Evolutionary conservation across 2,797 vertebrate species (phyloP), one percentile per base, ranked within the genome.

Genomic region (Thripadectes ignobilis): DNA sequence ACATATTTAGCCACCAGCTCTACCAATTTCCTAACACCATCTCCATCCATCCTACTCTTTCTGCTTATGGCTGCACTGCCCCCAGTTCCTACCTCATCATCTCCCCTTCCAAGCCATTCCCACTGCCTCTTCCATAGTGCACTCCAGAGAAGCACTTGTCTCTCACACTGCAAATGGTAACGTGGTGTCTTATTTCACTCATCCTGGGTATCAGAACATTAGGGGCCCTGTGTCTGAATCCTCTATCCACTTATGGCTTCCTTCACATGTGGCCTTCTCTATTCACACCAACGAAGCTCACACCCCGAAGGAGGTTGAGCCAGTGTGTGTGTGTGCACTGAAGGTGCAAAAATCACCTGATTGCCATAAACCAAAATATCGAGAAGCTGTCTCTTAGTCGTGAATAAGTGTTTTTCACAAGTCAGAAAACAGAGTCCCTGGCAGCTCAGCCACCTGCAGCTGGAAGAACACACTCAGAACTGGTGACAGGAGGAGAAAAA

Each of bases 1-100:
- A 36, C 36, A 77, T 69, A 71, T 76, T 73, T 54, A 74, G 86
- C 38, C 46, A 46, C 34, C 43, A 49, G 79, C 58, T 94, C 88
- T 39, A 65, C 34, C 63, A 19, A 22, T 54, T 86, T 30, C 45
- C 11, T 45, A 45, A 29, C 45, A 62, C 26, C 7, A 5, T 51
- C 63, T 83, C 91, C 83, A 88, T 45, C 65, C 57, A 67, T 74
- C 54, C 79, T 57, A 32, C 76, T 46, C 71, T 45, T 43, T 57
- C 45, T 74, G 66, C 59, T 82, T 66, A 48, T 3, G 18, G 85
- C 51, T 52, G 10, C 22, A 66, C 32, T 14, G 5, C 22, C 61
- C 71, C 79, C 52, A 49, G 59, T 52, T 45, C 57, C 1, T 14
- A 19, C 29, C 59, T 89, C 43, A 29, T 55, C 55, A 48, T 51